A percentile compares a stretch with the other conserved stretches of the same genome.
Evolutionary conservation across 2,113 vertebrate genomes (phyloP).

Genomic region (Parotia lawesii): DNA sequence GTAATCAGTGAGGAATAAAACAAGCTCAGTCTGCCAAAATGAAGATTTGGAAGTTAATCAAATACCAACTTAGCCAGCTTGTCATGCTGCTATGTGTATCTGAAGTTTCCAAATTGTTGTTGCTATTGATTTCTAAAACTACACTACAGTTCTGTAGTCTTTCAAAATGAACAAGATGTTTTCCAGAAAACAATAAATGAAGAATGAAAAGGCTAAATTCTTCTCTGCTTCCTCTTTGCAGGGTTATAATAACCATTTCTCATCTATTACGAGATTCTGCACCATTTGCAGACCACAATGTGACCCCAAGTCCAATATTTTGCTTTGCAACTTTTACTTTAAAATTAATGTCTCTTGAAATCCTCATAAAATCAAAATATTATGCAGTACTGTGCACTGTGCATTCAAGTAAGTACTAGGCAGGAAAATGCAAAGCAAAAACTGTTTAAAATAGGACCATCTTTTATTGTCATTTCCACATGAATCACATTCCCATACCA

Average conservation of each 20-base stretch:
- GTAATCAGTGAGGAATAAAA: conserved; percentile 7
- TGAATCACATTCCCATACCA: neutral
- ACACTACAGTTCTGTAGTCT: neutral
- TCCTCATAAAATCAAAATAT: neutral
- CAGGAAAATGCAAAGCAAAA: neutral
- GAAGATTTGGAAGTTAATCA: conserved; percentile 32
- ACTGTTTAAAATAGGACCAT: neutral
- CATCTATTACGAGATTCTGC: neutral
- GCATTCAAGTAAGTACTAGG: neutral
- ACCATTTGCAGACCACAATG: neutral
- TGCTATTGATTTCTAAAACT: neutral
- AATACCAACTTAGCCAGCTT: neutral
- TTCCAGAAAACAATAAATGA: neutral
- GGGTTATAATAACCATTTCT: neutral
- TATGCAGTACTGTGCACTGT: neutral
- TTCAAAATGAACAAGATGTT: neutral
- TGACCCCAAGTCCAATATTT: neutral
- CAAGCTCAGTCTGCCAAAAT: conserved; percentile 7
- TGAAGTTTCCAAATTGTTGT: neutral
- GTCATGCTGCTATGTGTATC: neutral
- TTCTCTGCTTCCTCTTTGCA: neutral
- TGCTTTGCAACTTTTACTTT: neutral
- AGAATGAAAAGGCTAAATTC: neutral
- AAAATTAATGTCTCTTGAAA: neutral
- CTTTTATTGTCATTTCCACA: neutral